A percentile compares a stretch with the other conserved stretches of the same genome.
Evolutionary conservation across 2,888 invertebrate genomes (phyloP).

Genomic region (Dicyrtomina minuta): DNA sequence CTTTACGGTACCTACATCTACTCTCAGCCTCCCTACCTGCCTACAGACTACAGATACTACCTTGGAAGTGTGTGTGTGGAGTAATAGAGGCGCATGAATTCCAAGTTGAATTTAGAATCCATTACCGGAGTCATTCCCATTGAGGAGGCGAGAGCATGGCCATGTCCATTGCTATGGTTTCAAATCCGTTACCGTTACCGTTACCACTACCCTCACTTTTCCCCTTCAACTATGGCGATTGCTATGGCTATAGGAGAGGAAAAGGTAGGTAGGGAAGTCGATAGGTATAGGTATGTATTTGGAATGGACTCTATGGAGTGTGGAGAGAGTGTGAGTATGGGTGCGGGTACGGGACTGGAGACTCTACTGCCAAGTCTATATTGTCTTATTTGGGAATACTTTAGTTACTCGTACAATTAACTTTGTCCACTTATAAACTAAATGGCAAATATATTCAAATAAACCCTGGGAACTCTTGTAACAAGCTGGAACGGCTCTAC

Average conservation of each 20-base stretch:
- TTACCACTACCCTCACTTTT: not conserved
- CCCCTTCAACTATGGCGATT: not conserved
- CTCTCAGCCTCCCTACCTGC: too few species aligned
- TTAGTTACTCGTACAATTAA: slow-evolving; percentile 8
- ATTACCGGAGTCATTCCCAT: too few species aligned
- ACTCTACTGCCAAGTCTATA: not conserved
- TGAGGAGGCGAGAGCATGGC: too few species aligned
- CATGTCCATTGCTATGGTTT: too few species aligned
- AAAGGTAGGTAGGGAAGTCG: not conserved
- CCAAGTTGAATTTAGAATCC: too few species aligned
- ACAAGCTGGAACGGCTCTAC: too few species aligned
- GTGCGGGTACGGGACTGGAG: not conserved
- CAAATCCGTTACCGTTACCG: too few species aligned
- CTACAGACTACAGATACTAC: too few species aligned
- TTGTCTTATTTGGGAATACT: slow-evolving; percentile 9
- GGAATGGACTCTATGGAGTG: not conserved
- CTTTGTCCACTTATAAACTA: slow-evolving; percentile 9
- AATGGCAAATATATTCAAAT: slow-evolving; percentile 15
- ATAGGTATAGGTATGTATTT: not conserved
- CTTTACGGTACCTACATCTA: too few species aligned
- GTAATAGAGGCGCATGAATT: too few species aligned
- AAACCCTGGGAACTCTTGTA: not conserved
- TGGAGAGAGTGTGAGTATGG: not conserved
- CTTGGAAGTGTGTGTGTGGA: too few species aligned
- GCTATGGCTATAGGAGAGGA: not conserved